These are phyloP conservation scores for Epinephelus moara DNA, from an alignment of 2,113 vertebrate species.

Conservation along the genomic window DNA sequence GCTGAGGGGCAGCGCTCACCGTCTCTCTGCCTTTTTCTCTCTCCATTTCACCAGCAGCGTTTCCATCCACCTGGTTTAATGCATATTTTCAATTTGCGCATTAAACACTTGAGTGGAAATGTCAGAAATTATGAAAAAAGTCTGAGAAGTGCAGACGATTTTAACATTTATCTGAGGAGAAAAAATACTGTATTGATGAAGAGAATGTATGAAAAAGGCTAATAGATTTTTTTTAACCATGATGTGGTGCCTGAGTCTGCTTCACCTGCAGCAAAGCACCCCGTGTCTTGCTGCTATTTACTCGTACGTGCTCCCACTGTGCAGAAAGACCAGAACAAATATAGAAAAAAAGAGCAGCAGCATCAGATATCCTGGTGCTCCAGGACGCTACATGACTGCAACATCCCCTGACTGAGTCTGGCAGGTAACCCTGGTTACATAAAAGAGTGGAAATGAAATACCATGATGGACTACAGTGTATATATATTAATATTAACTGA, in stretches of 20 bases:
- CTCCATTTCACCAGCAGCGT: not conserved
- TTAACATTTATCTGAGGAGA: not conserved
- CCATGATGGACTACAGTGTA: not conserved
- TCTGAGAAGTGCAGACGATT: not conserved
- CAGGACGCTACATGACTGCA: not conserved
- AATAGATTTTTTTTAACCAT: not conserved
- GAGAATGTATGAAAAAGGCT: not conserved
- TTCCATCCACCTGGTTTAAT: slow-evolving; percentile 10
- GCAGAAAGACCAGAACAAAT: not conserved
- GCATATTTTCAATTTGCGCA: not conserved
- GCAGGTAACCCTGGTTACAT: not conserved
- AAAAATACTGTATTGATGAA: not conserved
- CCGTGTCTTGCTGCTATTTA: not conserved
- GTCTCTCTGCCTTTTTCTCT: not conserved
- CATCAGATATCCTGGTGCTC: not conserved
- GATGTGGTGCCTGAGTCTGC: not conserved
- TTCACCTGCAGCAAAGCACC: not conserved
- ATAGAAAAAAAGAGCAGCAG: not conserved
- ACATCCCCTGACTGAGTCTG: not conserved
- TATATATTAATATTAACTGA: no score
- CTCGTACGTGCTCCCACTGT: not conserved
- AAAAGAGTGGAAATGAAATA: not conserved
- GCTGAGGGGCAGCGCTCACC: slow-evolving; percentile 7
- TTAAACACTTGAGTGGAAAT: not conserved
- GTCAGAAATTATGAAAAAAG: not conserved